Evolutionary conservation across 2,113 vertebrate species (phyloP).

Genomic region (Sinocyclocheilus anophthalmus): DNA sequence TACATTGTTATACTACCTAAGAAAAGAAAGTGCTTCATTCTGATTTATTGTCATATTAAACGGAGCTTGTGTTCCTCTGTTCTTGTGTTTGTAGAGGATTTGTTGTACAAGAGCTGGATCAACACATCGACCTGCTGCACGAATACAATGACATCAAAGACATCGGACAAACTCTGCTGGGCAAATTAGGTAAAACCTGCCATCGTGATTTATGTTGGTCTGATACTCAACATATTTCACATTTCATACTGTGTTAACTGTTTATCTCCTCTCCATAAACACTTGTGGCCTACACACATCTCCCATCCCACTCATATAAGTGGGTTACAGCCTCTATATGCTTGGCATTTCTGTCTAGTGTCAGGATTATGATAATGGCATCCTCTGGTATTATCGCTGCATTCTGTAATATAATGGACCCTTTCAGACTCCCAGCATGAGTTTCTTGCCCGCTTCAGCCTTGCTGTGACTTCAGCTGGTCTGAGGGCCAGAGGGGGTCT

Average conservation of each 20-base stretch:
- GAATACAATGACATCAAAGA: constrained; percentile 97
- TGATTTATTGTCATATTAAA: neutral
- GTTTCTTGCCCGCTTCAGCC: constrained; percentile 6
- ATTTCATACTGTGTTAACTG: neutral
- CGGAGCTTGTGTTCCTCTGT: constrained; percentile 21
- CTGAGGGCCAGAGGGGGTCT: constrained; percentile 22
- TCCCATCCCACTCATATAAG: constrained; percentile 6
- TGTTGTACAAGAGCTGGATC: constrained; percentile 82
- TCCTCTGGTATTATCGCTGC: constrained; percentile 7
- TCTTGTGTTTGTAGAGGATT: constrained; percentile 77
- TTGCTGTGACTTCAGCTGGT: constrained; percentile 33
- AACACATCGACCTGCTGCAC: constrained; percentile 88
- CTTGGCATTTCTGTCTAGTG: constrained; percentile 20
- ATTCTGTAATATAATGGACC: constrained; percentile 47
- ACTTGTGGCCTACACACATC: constrained; percentile 17
- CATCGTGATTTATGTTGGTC: neutral
- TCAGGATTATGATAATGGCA: constrained; percentile 47
- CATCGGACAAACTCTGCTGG: constrained; percentile 88
- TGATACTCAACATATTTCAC: neutral
- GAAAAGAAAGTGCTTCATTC: neutral
- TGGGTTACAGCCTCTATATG: constrained; percentile 19
- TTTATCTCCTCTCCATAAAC: neutral
- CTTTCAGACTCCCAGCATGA: constrained; percentile 15
- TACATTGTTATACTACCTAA: neutral
- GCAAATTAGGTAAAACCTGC: constrained; percentile 83